Conservation (phyloP, 2,888 invertebrate genomes). For the Argyra leucocephala region DNA sequence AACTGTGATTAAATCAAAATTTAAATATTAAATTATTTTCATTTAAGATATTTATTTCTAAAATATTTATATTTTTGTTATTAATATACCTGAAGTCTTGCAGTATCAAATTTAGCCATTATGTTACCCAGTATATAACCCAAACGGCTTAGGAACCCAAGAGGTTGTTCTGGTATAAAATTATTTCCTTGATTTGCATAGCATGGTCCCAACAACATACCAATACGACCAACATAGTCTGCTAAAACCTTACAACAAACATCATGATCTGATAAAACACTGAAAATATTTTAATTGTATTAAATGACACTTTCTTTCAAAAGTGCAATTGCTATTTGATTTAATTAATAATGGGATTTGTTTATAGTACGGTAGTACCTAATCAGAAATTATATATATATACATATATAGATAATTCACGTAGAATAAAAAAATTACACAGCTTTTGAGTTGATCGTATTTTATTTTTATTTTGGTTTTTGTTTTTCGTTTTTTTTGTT, state of each 20-base stretch:
- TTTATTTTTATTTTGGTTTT: too few species aligned
- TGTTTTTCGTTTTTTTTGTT: too few species aligned
- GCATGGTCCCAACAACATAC: constrained; percentile 40
- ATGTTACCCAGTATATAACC: constrained; percentile 79
- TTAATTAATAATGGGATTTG: neutral
- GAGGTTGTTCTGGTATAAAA: constrained; percentile 32
- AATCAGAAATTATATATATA: too few species aligned
- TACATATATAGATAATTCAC: too few species aligned
- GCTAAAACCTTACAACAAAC: constrained; percentile 62
- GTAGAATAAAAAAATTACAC: too few species aligned
- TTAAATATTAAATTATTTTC: too few species aligned
- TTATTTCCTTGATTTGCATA: constrained; percentile 22
- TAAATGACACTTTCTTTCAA: neutral
- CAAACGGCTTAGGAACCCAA: constrained; percentile 48
- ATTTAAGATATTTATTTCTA: too few species aligned
- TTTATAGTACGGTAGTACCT: too few species aligned
- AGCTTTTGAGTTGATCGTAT: too few species aligned
- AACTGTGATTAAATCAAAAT: too few species aligned
- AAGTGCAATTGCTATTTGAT: constrained; percentile 7
- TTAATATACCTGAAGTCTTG: constrained; percentile 50
- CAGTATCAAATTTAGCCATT: constrained; percentile 65
- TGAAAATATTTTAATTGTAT: constrained; percentile 30
- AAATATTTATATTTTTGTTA: neutral
- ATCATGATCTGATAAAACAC: constrained; percentile 68
- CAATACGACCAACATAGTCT: constrained; percentile 43